Evolutionary conservation across 2,797 vertebrate species (phyloP).

Genomic region (Neomorphus geoffroyi): DNA sequence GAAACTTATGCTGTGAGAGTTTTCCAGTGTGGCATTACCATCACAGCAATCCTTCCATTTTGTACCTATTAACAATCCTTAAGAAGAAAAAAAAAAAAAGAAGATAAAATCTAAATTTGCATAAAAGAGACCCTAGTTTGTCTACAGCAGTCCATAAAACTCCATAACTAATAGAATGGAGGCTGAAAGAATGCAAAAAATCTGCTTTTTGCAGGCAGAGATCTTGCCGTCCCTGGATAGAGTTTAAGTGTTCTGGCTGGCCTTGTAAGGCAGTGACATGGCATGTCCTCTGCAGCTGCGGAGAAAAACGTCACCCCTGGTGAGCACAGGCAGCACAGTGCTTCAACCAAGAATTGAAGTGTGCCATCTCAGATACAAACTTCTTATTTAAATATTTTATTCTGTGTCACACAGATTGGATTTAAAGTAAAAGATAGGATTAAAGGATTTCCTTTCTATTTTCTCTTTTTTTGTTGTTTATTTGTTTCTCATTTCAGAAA

Average conservation of each 20-base stretch:
- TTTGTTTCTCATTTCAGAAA: not conserved
- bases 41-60: not conserved
- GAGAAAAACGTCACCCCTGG: not conserved
- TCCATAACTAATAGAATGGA: not conserved
- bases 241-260: not conserved
- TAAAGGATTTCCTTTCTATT: not conserved
- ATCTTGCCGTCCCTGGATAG: not conserved
- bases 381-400: not conserved
- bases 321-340: not conserved
- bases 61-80: not conserved
- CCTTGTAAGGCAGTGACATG: not conserved
- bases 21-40: not conserved
- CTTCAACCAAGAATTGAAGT: not conserved
- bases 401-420: not conserved
- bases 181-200: not conserved
- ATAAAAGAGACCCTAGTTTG: not conserved
- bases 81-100: not conserved
- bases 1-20: not conserved
- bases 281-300: not conserved
- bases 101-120: not conserved
- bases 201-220: rapidly evolving
- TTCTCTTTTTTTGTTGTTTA: not conserved
- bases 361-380: not conserved
- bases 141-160: not conserved
- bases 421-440: not conserved